Percentiles rank a stretch among this genome's conserved stretches.
Conservation (phyloP, 2,888 invertebrate genomes). For the Acronicta psi region DNA sequence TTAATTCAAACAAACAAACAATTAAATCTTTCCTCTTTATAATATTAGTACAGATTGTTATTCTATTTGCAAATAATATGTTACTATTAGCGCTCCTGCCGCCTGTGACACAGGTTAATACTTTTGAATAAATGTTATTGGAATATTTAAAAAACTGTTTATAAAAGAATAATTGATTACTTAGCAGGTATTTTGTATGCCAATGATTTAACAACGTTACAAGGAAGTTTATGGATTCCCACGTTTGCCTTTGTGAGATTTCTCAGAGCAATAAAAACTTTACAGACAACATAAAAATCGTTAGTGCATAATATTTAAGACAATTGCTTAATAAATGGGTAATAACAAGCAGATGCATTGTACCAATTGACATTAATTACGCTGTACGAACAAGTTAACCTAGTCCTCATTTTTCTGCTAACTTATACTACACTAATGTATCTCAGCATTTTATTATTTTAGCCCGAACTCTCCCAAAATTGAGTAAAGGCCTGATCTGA, state of each 20-base stretch:
- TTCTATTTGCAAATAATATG: too few relatives aligned
- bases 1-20: too few relatives aligned
- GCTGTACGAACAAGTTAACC: constrained; percentile 21
- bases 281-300: not conserved
- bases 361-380: not conserved
- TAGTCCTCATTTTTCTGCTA: constrained; percentile 27
- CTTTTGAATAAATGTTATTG: too few relatives aligned
- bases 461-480: too few relatives aligned
- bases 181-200: constrained; percentile 19
- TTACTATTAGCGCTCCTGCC: too few relatives aligned
- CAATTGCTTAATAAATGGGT: not conserved
- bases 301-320: not conserved
- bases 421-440: too few relatives aligned
- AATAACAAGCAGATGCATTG: not conserved
- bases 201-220: not conserved
- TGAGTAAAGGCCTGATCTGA: too few relatives aligned
- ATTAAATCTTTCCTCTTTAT: too few relatives aligned
- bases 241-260: not conserved
- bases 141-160: too few relatives aligned
- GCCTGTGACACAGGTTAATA: too few relatives aligned
- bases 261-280: not conserved
- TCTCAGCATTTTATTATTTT: too few relatives aligned
- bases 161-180: constrained; percentile 4
- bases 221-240: constrained; percentile 8
- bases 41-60: too few relatives aligned